These are phyloP conservation scores for Falco biarmicus DNA, from an alignment of 2,797 vertebrate genomes.

Conservation along the genomic window DNA sequence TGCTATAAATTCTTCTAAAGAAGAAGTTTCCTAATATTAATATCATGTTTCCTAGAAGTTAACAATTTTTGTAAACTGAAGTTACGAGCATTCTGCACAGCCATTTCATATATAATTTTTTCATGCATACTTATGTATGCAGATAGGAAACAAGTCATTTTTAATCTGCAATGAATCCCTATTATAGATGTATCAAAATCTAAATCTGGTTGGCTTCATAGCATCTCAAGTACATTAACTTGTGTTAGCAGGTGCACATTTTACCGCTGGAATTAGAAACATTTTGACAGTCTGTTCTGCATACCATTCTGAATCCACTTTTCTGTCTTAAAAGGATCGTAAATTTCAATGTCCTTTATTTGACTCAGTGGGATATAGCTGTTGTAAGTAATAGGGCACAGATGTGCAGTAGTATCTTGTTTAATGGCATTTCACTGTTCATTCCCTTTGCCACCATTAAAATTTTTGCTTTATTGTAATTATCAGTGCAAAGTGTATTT, in stretches of 20 bases:
- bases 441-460: slow-evolving; percentile 80
- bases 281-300: slow-evolving; percentile 79
- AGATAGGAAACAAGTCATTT: slow-evolving; percentile 73
- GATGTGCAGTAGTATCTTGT: slow-evolving; percentile 81
- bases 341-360: slow-evolving; percentile 81
- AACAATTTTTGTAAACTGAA: slow-evolving; percentile 72
- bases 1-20: slow-evolving; percentile 81
- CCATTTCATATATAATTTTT: slow-evolving; percentile 68
- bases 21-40: slow-evolving; percentile 78
- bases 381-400: slow-evolving; percentile 81
- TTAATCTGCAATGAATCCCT: slow-evolving; percentile 75
- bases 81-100: slow-evolving; percentile 72
- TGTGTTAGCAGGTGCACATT: slow-evolving; percentile 80
- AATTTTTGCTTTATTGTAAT: slow-evolving; percentile 82
- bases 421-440: slow-evolving; percentile 81
- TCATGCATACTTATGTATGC: slow-evolving; percentile 70
- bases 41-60: slow-evolving; percentile 77
- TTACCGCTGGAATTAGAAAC: slow-evolving; percentile 76
- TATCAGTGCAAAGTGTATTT: slow-evolving; percentile 84
- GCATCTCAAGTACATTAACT: slow-evolving; percentile 75
- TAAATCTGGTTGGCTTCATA: slow-evolving; percentile 73
- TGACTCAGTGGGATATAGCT: slow-evolving; percentile 81
- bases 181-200: slow-evolving; percentile 70
- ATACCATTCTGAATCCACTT: slow-evolving; percentile 80
- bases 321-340: slow-evolving; percentile 80